A percentile compares a stretch with the other conserved stretches of the same genome.
These are phyloP conservation scores for Taeniopygia guttata DNA, from an alignment of 2,797 vertebrate genomes.

Conservation along the genomic window DNA sequence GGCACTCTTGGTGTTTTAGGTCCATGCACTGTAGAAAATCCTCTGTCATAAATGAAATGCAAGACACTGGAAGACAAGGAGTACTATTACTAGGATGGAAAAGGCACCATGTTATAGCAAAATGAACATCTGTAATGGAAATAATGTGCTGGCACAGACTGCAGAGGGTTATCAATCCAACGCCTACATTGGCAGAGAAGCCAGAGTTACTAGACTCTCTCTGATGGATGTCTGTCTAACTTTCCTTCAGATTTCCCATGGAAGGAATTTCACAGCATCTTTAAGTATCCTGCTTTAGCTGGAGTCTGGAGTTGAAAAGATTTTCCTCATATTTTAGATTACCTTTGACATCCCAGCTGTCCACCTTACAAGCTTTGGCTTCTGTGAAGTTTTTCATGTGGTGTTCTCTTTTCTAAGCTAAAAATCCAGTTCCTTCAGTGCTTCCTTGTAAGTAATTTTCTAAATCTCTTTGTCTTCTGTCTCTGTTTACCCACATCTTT, in stretches of 20 bases:
- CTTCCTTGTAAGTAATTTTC: conserved; percentile 16
- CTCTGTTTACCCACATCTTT: conserved; percentile 8
- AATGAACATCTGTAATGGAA: conserved; percentile 2
- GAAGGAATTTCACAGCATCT: conserved; percentile 43
- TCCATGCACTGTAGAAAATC: background rate
- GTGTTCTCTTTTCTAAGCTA: conserved; percentile 29
- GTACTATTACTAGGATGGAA: background rate
- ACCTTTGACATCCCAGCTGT: conserved; percentile 38
- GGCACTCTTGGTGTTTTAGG: conserved; percentile 44
- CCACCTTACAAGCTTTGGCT: background rate
- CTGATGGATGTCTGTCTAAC: background rate
- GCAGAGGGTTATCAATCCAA: background rate
- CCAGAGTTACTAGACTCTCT: background rate
- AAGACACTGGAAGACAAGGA: background rate
- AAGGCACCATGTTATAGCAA: background rate
- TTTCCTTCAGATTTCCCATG: conserved; percentile 21
- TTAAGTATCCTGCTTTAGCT: conserved; percentile 11
- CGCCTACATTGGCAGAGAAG: background rate
- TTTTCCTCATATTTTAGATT: conserved; percentile 38
- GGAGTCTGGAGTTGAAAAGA: conserved; percentile 24
- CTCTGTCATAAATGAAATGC: background rate
- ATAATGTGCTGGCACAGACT: background rate
- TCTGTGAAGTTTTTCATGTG: conserved; percentile 26
- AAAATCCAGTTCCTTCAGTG: conserved; percentile 21
- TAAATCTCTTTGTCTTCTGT: conserved; percentile 2